These are phyloP conservation scores for Acipenser transmontanus DNA, from an alignment of 2,797 vertebrate genomes.

Conservation along the genomic window DNA sequence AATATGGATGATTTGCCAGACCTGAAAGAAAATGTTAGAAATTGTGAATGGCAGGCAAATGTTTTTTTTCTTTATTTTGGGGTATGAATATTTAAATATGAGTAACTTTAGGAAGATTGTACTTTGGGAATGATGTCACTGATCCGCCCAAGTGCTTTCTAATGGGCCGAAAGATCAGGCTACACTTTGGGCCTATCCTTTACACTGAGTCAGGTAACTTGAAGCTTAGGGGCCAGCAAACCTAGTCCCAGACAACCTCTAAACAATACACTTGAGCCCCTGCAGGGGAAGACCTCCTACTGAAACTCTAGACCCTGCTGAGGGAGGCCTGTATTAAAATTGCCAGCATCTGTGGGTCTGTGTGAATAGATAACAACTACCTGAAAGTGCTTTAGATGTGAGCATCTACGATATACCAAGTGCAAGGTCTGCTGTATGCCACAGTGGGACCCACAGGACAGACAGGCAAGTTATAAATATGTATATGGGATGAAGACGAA, in stretches of 20 bases:
- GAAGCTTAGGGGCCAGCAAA: slow-evolving; percentile 22
- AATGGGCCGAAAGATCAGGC: not conserved
- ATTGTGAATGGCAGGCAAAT: not conserved
- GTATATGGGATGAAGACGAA: no score
- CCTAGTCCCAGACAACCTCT: slow-evolving; percentile 40
- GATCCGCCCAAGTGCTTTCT: not conserved
- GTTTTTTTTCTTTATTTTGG: not conserved
- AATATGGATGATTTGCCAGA: not conserved
- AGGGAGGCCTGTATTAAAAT: not conserved
- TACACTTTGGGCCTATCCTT: slow-evolving; percentile 5
- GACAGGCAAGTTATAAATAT: no score
- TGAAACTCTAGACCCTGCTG: not conserved
- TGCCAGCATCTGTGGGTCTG: not conserved
- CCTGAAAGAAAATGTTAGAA: not conserved
- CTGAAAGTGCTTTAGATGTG: not conserved
- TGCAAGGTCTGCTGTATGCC: no score
- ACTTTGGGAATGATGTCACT: not conserved
- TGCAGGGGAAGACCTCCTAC: not conserved
- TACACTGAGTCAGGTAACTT: slow-evolving; percentile 25
- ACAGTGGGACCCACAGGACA: no score
- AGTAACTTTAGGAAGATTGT: not conserved
- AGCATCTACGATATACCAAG: not conserved
- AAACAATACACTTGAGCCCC: not conserved
- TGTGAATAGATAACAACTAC: not conserved
- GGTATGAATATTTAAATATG: slow-evolving; percentile 1